phyloP scores from a whole-genome alignment of 2,797 vertebrate genomes.

The Cyprinella venusta region DNA sequence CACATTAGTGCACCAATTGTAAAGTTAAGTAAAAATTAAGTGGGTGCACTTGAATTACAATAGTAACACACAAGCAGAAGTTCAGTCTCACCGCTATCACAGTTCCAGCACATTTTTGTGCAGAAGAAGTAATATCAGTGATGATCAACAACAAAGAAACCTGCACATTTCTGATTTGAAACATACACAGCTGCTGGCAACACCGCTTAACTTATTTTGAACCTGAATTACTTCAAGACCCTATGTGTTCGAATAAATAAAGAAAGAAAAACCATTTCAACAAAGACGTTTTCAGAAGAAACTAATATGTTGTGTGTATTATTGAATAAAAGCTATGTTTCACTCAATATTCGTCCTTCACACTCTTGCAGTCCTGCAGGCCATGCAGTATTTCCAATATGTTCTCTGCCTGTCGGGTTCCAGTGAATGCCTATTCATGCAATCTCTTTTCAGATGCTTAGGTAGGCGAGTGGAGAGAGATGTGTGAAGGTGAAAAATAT shows the following conservation, averaged over 20 bases:
- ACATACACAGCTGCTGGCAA: neutral
- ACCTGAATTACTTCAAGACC: too few species aligned
- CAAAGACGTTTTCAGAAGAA: neutral
- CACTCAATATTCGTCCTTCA: conserved; percentile 13
- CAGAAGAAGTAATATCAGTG: neutral
- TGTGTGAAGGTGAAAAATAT: conserved; percentile 12
- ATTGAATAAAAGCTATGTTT: conserved; percentile 4
- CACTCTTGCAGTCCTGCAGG: neutral
- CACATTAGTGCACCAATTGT: too few species aligned
- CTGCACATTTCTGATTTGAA: neutral
- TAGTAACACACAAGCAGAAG: neutral
- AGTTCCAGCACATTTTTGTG: neutral
- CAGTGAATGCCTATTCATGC: conserved; percentile 23
- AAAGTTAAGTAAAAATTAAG: too few species aligned
- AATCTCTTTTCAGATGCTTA: conserved; percentile 13
- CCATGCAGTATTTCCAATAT: conserved; percentile 1
- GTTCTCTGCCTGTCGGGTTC: neutral
- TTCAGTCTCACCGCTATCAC: neutral
- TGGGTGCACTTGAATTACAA: neutral
- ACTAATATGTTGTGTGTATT: neutral
- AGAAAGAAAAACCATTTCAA: neutral
- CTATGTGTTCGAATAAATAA: neutral
- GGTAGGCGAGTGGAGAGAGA: neutral
- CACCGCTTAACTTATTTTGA: neutral
- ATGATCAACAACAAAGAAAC: neutral